Base-by-base conservation (phyloP, 2,113 vertebrate species). In the Hassar affinis region DNA sequence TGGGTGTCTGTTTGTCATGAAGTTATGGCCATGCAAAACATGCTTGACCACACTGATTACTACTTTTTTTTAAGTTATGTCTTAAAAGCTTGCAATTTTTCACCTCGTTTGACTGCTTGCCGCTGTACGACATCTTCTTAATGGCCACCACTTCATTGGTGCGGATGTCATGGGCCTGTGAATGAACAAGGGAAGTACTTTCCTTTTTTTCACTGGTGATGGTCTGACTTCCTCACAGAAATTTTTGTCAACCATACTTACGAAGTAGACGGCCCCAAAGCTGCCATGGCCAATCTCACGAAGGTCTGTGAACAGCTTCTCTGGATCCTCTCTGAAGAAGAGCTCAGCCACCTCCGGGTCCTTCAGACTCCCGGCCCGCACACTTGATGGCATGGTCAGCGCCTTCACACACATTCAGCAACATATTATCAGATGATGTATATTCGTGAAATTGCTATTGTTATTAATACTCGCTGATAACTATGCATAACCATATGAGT, bases 41-140 rank as follows among this genome's bases (percentile, higher is more conserved):
- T 20, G 33, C 17, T 33, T 66, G 33, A 35, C 2, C 7, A 38
- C 64, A 66, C 33, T 35, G 61, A 20, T 9, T 49, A 42, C 38
- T 6, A 42, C 38, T 42, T 42, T 42, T 42, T 42, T 42, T 42
- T 3, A 42, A 42, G 38, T 42, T 42, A 45, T 22, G 10, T 20
- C 59, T 30, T 7, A 78, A 68, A 1, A 52, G 17, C n/a, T 17
- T n/a, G 14, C 15, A 33, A 49, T 6, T 9, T 86, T 90, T 68
- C 87, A 97, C 96, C 95, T 97, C 96, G 54, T 95, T 97, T 81
- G 96, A 96, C 88, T 97, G 96, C 83, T 97, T 97, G 89, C 96
- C 96, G 61, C 96, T 95, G 75, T 97, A 97, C 20, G 96, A 97
- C 96, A 97, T 97, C 93, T 97, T 97, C 92, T 97, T 97, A 92